phyloP scores from a whole-genome alignment of 2,888 invertebrate species.

The Heliconius cydno region DNA sequence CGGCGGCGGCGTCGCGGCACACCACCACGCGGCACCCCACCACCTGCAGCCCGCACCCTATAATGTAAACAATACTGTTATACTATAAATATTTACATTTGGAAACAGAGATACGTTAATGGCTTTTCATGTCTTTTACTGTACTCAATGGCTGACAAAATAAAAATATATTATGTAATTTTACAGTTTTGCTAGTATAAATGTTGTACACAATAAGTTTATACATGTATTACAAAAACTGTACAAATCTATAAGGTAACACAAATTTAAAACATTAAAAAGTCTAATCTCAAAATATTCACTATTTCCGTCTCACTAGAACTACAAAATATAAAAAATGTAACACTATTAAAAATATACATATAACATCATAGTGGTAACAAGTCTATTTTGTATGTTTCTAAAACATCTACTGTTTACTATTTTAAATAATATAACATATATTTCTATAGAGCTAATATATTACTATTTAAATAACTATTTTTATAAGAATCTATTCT shows the following conservation, averaged over 20 bases:
- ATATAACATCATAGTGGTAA: not conserved
- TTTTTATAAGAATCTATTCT: constrained; percentile 41
- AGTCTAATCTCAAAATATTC: not conserved
- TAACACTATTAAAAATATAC: constrained; percentile 5
- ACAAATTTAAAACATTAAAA: not conserved
- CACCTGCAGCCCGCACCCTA: constrained; percentile 97
- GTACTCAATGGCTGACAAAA: not conserved
- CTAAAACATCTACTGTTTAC: constrained; percentile 24
- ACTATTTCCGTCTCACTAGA: not conserved
- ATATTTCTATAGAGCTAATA: constrained; percentile 13
- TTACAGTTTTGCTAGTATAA: not conserved
- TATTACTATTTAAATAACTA: constrained; percentile 39
- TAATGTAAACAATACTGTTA: constrained; percentile 57
- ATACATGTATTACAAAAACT: not conserved
- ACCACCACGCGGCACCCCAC: constrained; percentile 97
- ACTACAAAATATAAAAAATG: not conserved
- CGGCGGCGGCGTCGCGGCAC: constrained; percentile 97
- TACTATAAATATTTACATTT: not conserved
- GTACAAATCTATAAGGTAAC: not conserved
- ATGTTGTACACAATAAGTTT: not conserved
- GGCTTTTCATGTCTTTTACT: not conserved
- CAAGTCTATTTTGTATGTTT: constrained; percentile 4
- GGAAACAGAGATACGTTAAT: not conserved
- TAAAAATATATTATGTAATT: not conserved
- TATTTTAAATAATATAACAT: constrained; percentile 18